Evolutionary conservation across 2,888 invertebrate genomes (phyloP).

Genomic region (Cheilosia vulpina): DNA sequence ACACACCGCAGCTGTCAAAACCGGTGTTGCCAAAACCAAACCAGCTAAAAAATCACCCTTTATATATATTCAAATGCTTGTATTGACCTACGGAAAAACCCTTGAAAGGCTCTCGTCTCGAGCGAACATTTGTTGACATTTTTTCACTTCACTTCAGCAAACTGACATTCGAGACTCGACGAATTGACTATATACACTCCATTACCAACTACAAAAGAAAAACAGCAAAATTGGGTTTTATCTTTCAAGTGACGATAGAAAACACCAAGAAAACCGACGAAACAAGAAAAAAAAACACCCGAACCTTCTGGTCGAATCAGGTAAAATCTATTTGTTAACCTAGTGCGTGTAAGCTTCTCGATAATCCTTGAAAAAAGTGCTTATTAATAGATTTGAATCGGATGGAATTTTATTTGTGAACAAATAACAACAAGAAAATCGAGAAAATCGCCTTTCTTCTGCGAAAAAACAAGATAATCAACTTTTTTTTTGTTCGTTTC

Average conservation of each 20-base stretch:
- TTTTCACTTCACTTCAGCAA: conserved; percentile 16
- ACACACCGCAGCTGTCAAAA: no score
- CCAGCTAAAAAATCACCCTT: no score
- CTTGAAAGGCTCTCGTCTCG: background rate
- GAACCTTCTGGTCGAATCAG: conserved; percentile 74
- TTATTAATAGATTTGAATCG: conserved; percentile 60
- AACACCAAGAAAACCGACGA: conserved; percentile 36
- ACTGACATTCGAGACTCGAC: conserved; percentile 65
- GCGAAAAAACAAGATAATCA: conserved; percentile 35
- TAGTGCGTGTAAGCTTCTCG: conserved; percentile 31
- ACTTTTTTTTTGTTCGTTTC: conserved; percentile 23
- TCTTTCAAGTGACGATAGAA: conserved; percentile 54
- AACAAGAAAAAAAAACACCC: conserved; percentile 40
- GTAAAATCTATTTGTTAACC: conserved; percentile 67
- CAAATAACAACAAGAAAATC: conserved; percentile 5
- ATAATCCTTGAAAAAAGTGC: conserved; percentile 30
- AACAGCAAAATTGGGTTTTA: conserved; percentile 48
- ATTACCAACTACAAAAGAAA: conserved; percentile 47
- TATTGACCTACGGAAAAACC: background rate
- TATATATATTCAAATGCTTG: no score
- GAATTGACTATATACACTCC: conserved; percentile 33
- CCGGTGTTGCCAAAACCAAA: no score
- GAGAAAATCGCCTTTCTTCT: conserved; percentile 14
- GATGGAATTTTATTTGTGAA: conserved; percentile 46
- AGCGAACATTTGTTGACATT: conserved; percentile 42